phyloP scores from a whole-genome alignment of 2,113 vertebrate species.

The Megaptera novaeangliae region DNA sequence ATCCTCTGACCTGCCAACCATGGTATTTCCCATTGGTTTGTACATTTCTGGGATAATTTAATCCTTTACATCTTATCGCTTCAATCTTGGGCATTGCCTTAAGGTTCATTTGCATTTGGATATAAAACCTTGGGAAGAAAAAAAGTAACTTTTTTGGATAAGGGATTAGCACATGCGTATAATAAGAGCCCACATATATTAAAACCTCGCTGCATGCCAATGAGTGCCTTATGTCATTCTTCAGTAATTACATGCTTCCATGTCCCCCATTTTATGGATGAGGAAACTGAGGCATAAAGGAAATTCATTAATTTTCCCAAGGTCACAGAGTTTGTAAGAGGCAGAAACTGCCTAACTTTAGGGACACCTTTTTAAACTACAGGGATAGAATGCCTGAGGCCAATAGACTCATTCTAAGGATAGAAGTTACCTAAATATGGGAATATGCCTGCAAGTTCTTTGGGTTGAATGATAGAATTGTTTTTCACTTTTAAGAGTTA shows the following conservation, averaged over 20 bases:
- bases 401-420: neutral
- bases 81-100: constrained; percentile 12
- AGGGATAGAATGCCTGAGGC: neutral
- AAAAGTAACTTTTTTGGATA: neutral
- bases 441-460: neutral
- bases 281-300: neutral
- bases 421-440: neutral
- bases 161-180: neutral
- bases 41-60: neutral
- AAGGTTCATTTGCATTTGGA: neutral
- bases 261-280: neutral
- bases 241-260: neutral
- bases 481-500: neutral
- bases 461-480: neutral
- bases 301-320: neutral
- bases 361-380: neutral
- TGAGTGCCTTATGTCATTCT: neutral
- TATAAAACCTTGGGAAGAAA: neutral
- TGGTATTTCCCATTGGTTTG: neutral
- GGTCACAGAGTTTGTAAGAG: neutral
- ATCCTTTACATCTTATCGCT: neutral
- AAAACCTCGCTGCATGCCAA: neutral
- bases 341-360: neutral
- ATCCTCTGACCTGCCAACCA: neutral
- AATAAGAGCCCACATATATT: neutral